These are phyloP conservation scores for Typhlichthys subterraneus DNA, from an alignment of 2,797 vertebrate genomes.

Conservation along the genomic window DNA sequence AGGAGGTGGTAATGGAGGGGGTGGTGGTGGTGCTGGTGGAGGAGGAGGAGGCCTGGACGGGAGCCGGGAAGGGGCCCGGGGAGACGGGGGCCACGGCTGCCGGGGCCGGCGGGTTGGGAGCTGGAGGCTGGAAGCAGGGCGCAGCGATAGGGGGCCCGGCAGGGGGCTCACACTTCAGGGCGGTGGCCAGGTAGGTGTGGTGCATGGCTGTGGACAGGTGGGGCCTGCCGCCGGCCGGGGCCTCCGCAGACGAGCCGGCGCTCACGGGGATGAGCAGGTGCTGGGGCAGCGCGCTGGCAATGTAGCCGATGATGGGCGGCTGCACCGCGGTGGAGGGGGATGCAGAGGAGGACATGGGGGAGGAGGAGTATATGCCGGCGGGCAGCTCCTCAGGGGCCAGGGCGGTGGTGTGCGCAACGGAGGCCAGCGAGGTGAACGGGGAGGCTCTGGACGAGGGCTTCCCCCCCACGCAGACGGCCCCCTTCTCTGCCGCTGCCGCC, in stretches of 20 bases:
- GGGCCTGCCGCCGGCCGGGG: constrained; percentile 72
- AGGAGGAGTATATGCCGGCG: constrained; percentile 88
- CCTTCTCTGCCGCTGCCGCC: constrained; percentile 85
- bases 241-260: constrained; percentile 18
- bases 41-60: constrained; percentile 80
- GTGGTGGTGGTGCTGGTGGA: constrained; percentile 79
- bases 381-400: constrained; percentile 87
- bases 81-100: constrained; percentile 56
- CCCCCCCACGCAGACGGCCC: constrained; percentile 86
- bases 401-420: constrained; percentile 88
- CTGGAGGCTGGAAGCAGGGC: constrained; percentile 40
- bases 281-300: constrained; percentile 86
- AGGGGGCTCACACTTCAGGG: constrained; percentile 87
- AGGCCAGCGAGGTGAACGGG: constrained; percentile 80
- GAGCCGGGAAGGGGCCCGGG: constrained; percentile 62
- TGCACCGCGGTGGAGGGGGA: constrained; percentile 45
- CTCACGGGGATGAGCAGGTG: constrained; percentile 93
- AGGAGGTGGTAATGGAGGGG: constrained; percentile 69
- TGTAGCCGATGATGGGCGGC: constrained; percentile 93
- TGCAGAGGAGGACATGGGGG: constrained; percentile 25
- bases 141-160: constrained; percentile 52
- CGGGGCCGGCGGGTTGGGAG: constrained; percentile 46
- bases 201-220: constrained; percentile 87
- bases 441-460: constrained; percentile 87
- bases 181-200: constrained; percentile 91